Base-by-base conservation (phyloP, 2,113 vertebrate genomes). In the Sceloporus undulatus region DNA sequence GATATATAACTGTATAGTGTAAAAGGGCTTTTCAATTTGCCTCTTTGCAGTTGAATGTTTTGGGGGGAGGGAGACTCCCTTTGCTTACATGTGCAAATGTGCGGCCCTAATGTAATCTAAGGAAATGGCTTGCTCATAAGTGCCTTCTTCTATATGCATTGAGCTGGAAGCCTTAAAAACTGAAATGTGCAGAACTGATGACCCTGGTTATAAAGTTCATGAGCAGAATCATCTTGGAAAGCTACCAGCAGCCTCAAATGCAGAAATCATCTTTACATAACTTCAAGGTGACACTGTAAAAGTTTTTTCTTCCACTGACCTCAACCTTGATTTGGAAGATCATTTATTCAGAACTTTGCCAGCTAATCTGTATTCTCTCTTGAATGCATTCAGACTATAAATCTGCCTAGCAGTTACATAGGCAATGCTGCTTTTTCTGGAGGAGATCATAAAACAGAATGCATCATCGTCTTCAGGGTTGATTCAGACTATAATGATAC, bases 181-280 rank as follows among this genome's bases (percentile, higher is more conserved):
- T 27, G 18, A 74, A 79, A 59, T 48, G 9, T 25, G 34, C 18
- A 82, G 42, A 66, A 75, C 38, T 27, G 29, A 27, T 19, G 42
- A 54, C 40, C 66, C 19, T 48, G 19, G 42, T 48, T 85, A 54
- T n/a, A 90, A 89, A 85, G 86, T 89, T 91, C n/a, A 29, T 54
- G 82, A 40, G 82, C 86, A 66, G 89, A 91, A 92, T 91, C 10
- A 89, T 91, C 92, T 93, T 89, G 91, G 87, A 89, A 91, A 89
- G 82, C 82, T 75, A 40, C 71, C 19, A 66, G 92, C 93, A 90
- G 91, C 93, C 90, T 91, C 89, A 93, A 92, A 94, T 90, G 90
- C 70, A 90, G 85, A 92, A 95, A 94, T 94, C 92, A 94, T 89
- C 79, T 5, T 38, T 77, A 27, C 21, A 77, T 76, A 82, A 66